Conservation (phyloP, 2,113 vertebrate species). For the Notiomystis cincta region DNA sequence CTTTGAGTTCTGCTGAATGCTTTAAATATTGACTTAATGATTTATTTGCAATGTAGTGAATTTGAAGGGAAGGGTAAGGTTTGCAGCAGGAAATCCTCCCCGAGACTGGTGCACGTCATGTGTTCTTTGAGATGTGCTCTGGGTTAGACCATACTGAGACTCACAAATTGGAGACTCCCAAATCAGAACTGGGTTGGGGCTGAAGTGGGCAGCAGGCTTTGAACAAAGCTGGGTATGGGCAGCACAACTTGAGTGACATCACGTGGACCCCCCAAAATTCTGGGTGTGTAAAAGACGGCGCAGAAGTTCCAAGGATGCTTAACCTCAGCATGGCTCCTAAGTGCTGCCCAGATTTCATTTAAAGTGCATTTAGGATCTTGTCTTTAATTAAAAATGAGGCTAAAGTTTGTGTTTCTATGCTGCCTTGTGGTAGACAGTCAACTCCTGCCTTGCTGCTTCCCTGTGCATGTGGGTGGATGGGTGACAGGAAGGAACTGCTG, state of each 20-base stretch:
- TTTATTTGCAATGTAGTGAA: not conserved
- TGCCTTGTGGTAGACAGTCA: not conserved
- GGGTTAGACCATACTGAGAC: not conserved
- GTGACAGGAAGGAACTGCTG: not conserved
- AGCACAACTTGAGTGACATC: not conserved
- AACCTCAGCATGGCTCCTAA: not conserved
- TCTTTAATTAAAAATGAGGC: not conserved
- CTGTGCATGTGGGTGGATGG: fast-evolving
- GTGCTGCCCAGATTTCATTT: not conserved
- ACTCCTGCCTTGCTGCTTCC: not conserved
- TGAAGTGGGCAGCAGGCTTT: not conserved
- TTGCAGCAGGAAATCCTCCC: not conserved
- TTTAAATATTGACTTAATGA: not conserved
- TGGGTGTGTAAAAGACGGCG: not conserved
- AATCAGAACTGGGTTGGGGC: not conserved
- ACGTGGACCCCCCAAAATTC: not conserved
- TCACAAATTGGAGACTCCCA: not conserved
- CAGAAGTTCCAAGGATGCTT: not conserved
- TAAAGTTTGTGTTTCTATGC: not conserved
- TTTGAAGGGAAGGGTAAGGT: not conserved
- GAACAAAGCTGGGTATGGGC: not conserved
- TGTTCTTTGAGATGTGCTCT: not conserved
- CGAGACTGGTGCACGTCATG: fast-evolving
- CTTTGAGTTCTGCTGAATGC: not conserved
- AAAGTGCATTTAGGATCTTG: not conserved